Conservation (phyloP, 2,797 vertebrate species). For the Tragelaphus eurycerus region DNA sequence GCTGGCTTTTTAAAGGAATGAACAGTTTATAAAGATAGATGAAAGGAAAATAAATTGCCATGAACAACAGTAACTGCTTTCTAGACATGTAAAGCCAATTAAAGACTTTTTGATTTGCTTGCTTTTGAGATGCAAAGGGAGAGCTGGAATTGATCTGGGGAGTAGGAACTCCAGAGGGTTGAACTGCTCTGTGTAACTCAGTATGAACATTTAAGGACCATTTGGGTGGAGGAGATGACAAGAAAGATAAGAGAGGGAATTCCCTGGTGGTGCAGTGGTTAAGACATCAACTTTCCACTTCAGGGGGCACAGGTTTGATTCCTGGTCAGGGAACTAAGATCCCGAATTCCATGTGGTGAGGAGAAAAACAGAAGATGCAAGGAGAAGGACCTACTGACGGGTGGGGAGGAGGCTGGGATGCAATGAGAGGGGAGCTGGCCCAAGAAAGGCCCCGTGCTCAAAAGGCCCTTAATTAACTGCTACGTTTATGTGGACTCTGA, state of each 20-base stretch:
- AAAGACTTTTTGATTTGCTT: neutral
- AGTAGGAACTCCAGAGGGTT: neutral
- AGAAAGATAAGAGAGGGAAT: neutral
- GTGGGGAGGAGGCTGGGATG: neutral
- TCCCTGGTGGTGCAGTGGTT: neutral
- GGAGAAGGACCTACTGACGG: neutral
- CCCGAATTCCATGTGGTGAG: neutral
- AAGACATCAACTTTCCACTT: neutral
- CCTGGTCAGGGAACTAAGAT: neutral
- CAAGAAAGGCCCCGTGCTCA: neutral
- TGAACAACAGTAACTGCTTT: neutral
- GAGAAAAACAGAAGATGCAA: neutral
- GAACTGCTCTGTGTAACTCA: neutral
- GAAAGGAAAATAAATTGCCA: neutral
- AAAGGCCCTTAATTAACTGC: neutral
- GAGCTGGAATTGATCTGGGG: neutral
- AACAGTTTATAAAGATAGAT: neutral
- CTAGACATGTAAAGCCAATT: neutral
- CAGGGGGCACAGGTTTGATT: neutral
- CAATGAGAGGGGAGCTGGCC: neutral
- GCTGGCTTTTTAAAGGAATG: neutral
- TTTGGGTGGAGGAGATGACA: neutral
- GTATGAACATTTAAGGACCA: neutral
- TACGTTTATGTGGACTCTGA: rapidly evolving
- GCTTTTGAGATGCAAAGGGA: neutral